These are phyloP conservation scores for Phengaris arion DNA, from an alignment of 2,888 invertebrate species.

Conservation along the genomic window DNA sequence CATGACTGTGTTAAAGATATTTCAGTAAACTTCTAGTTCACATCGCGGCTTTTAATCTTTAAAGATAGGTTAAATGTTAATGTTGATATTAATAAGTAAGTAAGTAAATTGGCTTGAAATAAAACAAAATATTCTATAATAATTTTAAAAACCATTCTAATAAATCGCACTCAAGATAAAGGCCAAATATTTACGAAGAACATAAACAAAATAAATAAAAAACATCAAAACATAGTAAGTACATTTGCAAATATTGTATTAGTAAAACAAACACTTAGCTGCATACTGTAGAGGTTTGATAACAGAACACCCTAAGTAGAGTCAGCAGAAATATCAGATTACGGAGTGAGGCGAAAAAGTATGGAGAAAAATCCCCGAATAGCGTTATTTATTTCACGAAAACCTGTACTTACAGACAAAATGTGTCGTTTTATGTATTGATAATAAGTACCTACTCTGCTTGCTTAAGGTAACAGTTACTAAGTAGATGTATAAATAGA, in stretches of 20 bases:
- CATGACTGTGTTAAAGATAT: background rate
- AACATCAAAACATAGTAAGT: slow-evolving; percentile 16
- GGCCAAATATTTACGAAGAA: slow-evolving; percentile 10
- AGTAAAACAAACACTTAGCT: slow-evolving; percentile 25
- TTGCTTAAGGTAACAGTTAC: no score
- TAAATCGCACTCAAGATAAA: background rate
- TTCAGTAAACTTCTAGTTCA: background rate
- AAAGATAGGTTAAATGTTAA: no score
- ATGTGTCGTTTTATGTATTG: no score
- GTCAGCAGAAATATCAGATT: slow-evolving; percentile 16
- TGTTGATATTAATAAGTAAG: no score
- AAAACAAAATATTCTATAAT: no score
- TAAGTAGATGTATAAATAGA: no score
- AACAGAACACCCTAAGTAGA: slow-evolving; percentile 40
- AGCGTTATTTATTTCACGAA: background rate
- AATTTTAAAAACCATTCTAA: background rate
- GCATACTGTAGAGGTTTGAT: slow-evolving; percentile 26
- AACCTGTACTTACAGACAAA: background rate
- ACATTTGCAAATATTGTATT: slow-evolving; percentile 21
- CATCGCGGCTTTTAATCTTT: no score
- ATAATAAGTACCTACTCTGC: no score
- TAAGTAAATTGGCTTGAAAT: no score
- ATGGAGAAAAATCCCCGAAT: background rate
- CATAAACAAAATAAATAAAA: slow-evolving; percentile 19
- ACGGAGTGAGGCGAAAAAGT: background rate